Base-by-base conservation (phyloP, 1,140 invertebrate genomes). In the Leucophenga varia region DNA sequence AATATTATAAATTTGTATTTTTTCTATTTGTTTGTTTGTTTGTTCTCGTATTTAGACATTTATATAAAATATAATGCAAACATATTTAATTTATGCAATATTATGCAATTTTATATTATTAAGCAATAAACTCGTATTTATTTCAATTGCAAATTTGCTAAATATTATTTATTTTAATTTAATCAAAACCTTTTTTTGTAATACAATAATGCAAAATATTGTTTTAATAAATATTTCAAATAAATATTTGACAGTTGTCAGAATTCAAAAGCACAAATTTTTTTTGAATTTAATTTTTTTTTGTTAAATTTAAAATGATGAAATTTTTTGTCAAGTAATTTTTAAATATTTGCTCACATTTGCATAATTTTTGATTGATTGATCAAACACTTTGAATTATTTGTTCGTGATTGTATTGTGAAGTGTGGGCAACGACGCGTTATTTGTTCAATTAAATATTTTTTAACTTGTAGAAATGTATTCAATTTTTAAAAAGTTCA, bases 1-100 rank as follows among this genome's bases (percentile, higher is more conserved):
- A 30, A 45, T 52, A 47, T 52, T 32, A 42, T 36, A 54, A 35
- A 10, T 39, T 51, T 32, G 25, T 31, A 45, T 43, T 44, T 30
- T 30, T 8, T 8, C 12, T 8, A 30, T 30, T 30, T 30, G n/a
- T 30, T 30, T 30, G n/a, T 30, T 30, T 30, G n/a, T 30, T 30
- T 30, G 7, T 8, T 30, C 7, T 7, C 25, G n/a, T 30, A 30
- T 30, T 30, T 30, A 30, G 7, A 8, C 25, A 30, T n/a, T 8
- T n/a, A 30, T 8, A 30, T 30, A 8, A 30, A 30, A 30, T 30
- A n/a, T 8, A 8, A 30, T 30, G 7, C 7, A 8, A 30, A 30
- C 12, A 8, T 30, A 30, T 30, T 30, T 30, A 30, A 30, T 8
- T 8, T n/a, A n/a, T 30, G 25, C 7, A 30, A 30, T 30, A 30